Evolutionary conservation across 2,888 invertebrate species (phyloP).

Genomic region (Acanthosepion esculentum): DNA sequence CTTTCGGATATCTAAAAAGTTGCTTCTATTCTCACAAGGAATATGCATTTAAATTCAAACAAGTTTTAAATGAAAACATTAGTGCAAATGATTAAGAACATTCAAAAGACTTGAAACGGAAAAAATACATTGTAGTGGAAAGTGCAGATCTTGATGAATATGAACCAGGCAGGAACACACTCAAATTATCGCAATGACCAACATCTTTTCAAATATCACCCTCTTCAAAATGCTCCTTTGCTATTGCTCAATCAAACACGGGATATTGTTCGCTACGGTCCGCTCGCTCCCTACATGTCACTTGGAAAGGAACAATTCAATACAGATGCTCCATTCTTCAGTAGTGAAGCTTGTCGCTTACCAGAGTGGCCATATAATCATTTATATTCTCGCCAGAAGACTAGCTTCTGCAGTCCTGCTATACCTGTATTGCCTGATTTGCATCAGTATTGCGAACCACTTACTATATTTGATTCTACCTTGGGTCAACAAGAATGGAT

Average conservation of each 20-base stretch:
- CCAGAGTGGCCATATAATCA: not conserved
- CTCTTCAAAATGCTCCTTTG: not conserved
- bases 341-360: not conserved
- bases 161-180: not conserved
- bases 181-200: not conserved
- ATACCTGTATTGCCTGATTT: not conserved
- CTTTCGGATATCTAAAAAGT: too few species aligned
- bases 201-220: not conserved
- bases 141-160: not conserved
- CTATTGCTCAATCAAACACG: not conserved
- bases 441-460: not conserved
- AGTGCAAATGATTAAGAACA: not conserved
- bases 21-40: not conserved
- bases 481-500: not conserved
- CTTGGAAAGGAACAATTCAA: not conserved
- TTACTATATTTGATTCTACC: not conserved
- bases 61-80: not conserved
- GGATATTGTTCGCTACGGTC: not conserved
- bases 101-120: not conserved
- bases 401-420: not conserved
- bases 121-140: not conserved
- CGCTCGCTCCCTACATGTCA: not conserved
- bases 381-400: not conserved
- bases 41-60: not conserved
- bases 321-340: not conserved